phyloP scores from a whole-genome alignment of 2,888 invertebrate genomes.

The Sphaerolaimus hirsutus region DNA sequence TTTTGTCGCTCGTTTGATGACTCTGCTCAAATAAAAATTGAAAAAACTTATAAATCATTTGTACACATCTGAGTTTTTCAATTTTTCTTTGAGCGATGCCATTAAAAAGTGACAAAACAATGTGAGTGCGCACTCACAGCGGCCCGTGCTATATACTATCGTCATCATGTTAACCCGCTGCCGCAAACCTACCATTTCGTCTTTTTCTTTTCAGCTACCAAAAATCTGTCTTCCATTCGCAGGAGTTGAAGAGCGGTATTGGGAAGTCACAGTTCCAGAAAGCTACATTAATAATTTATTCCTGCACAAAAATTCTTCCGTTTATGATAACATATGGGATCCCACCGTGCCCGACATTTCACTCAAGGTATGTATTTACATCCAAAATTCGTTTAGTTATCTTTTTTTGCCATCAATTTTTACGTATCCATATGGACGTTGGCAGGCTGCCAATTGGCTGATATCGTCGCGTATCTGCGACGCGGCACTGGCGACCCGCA shows the following conservation, averaged over 20 bases:
- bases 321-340: constrained; percentile 10
- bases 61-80: no score
- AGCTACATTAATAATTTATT: constrained; percentile 10
- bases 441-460: constrained; percentile 16
- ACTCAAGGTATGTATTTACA: neutral
- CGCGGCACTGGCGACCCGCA: constrained; percentile 11
- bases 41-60: no score
- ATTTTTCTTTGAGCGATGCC: no score
- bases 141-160: no score
- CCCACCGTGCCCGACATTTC: constrained; percentile 6
- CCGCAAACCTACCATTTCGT: no score
- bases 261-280: constrained; percentile 5
- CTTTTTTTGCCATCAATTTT: neutral
- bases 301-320: constrained; percentile 10
- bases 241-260: constrained; percentile 2
- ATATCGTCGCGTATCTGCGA: constrained; percentile 18
- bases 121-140: no score
- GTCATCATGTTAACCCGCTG: no score
- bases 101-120: no score
- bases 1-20: no score
- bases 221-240: no score
- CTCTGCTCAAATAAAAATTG: no score
- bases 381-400: neutral
- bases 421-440: neutral
- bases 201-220: no score